Conservation (phyloP, 1,140 invertebrate genomes). For the Drosophila triauraria region DNA sequence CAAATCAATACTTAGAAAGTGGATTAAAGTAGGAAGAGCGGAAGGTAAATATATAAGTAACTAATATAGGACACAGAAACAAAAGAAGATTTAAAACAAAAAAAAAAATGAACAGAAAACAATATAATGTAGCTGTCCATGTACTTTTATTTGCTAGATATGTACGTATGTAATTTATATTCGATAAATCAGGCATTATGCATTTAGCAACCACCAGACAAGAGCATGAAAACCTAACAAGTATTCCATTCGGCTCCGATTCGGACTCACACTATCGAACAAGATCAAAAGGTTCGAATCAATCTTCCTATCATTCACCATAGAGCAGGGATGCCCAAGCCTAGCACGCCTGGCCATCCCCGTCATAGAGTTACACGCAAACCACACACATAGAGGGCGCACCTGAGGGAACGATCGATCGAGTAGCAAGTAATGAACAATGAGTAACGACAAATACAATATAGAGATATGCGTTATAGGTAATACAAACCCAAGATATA, state of each 20-base stretch:
- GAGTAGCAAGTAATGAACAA: constrained; percentile 43
- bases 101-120: constrained; percentile 8
- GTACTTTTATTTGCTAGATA: constrained; percentile 77
- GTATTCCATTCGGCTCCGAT: constrained; percentile 1
- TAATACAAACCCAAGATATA: constrained; percentile 65
- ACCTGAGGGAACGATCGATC: constrained; percentile 33
- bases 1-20: constrained; percentile 69
- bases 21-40: constrained; percentile 11
- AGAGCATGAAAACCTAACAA: constrained; percentile 28
- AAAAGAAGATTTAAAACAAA: constrained; percentile 5
- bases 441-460: constrained; percentile 72
- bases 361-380: constrained; percentile 5
- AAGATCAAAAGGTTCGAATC: constrained; percentile 24
- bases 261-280: constrained; percentile 15
- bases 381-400: constrained; percentile 21
- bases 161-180: constrained; percentile 82
- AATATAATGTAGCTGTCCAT: constrained; percentile 69
- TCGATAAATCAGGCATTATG: constrained; percentile 77
- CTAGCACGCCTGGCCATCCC: neutral
- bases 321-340: constrained; percentile 7
- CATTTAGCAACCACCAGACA: constrained; percentile 66
- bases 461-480: constrained; percentile 56
- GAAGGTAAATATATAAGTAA: constrained; percentile 35
- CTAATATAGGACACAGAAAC: constrained; percentile 46
- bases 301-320: constrained; percentile 36